A percentile compares a stretch with the other conserved stretches of the same genome.
Evolutionary conservation across 2,797 vertebrate genomes (phyloP).

Genomic region (Aeoliscus strigatus): DNA sequence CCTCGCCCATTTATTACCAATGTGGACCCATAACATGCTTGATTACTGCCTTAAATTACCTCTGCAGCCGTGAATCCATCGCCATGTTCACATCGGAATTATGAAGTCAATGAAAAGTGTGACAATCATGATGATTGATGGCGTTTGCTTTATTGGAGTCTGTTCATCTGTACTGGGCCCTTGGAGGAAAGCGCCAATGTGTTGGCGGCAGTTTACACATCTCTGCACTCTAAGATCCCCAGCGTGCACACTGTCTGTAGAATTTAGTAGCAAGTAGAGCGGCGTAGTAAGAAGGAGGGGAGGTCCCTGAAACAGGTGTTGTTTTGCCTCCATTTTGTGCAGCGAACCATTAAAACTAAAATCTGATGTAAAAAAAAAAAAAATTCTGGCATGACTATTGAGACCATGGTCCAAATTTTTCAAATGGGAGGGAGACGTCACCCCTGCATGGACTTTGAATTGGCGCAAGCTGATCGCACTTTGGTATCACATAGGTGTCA

Average conservation of each 20-base stretch:
- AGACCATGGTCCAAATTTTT: too few species aligned
- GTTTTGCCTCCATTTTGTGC: slow-evolving; percentile 16
- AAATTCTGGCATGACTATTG: too few species aligned
- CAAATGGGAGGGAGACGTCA: too few species aligned
- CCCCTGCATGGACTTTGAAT: too few species aligned
- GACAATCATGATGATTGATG: slow-evolving; percentile 59
- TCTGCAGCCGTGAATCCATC: slow-evolving; percentile 25
- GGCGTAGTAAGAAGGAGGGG: slow-evolving; percentile 17
- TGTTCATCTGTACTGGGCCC: slow-evolving; percentile 30
- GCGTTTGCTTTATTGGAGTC: slow-evolving; percentile 45
- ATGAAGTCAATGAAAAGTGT: slow-evolving; percentile 59
- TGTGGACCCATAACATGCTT: slow-evolving; percentile 55
- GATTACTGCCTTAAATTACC: slow-evolving; percentile 62
- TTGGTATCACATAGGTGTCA: too few species aligned
- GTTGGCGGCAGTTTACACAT: slow-evolving; percentile 16
- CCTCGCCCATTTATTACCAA: slow-evolving; percentile 52
- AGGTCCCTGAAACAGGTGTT: slow-evolving; percentile 19
- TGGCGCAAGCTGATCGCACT: too few species aligned
- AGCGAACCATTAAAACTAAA: slow-evolving; percentile 9
- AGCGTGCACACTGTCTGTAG: background rate
- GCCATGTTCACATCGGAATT: slow-evolving; percentile 47
- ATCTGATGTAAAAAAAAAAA: too few species aligned
- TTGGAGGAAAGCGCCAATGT: slow-evolving; percentile 22
- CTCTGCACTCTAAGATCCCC: slow-evolving; percentile 10
- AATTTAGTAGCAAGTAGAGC: too few species aligned